Evolutionary conservation across 2,113 vertebrate species (phyloP).

Genomic region (Corythaeola cristata): DNA sequence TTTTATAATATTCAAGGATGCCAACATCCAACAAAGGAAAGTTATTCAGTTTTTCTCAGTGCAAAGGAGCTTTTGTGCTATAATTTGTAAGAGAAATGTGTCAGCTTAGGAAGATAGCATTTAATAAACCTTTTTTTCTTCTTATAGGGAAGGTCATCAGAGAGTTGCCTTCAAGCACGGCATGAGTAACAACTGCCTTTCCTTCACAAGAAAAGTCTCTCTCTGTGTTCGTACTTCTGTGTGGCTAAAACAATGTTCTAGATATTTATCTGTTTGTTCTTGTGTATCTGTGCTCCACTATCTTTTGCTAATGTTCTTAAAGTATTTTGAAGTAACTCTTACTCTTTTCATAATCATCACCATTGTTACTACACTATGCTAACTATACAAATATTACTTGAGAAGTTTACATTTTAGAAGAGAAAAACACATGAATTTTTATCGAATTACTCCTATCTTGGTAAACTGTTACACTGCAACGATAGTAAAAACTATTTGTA

Average conservation of each 20-base stretch:
- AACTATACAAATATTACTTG: neutral
- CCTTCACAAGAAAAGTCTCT: slow-evolving; percentile 57
- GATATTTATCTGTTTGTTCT: slow-evolving; percentile 58
- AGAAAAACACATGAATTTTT: slow-evolving; percentile 1
- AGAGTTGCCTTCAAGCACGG: slow-evolving; percentile 61
- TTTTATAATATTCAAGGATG: neutral
- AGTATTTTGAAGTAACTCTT: slow-evolving; percentile 18
- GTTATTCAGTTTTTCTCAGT: neutral
- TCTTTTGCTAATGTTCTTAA: slow-evolving; percentile 18
- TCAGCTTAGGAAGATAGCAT: neutral
- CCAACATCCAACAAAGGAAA: neutral
- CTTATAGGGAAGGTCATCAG: slow-evolving; percentile 47
- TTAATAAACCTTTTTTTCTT: slow-evolving; percentile 1
- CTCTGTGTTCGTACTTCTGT: neutral
- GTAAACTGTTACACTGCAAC: neutral
- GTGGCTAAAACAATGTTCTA: slow-evolving; percentile 41
- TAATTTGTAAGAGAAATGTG: neutral
- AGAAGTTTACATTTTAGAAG: slow-evolving; percentile 66
- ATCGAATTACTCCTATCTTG: neutral
- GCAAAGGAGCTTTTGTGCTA: neutral
- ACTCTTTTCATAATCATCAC: neutral
- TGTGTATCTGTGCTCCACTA: neutral
- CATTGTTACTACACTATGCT: neutral
- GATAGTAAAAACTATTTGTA: neutral
- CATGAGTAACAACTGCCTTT: slow-evolving; percentile 57